These are phyloP conservation scores for Aphidius gifuensis DNA, from an alignment of 1,140 invertebrate genomes.

Conservation along the genomic window DNA sequence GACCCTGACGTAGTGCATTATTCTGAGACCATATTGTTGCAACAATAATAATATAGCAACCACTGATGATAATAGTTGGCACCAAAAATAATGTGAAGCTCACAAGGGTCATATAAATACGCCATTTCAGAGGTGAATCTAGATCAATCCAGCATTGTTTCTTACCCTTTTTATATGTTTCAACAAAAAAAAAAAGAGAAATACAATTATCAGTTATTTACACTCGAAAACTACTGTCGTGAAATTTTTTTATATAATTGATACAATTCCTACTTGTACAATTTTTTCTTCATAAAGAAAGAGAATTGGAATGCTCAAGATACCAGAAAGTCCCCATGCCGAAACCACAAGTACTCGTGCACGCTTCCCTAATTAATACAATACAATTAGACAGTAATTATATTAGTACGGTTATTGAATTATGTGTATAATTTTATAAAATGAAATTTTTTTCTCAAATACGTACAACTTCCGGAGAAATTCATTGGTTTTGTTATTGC, in stretches of 20 bases:
- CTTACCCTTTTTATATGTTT: constrained; percentile 54
- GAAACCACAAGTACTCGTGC: constrained; percentile 73
- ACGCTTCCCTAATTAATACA: constrained; percentile 67
- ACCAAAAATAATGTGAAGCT: constrained; percentile 80
- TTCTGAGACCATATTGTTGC: constrained; percentile 85
- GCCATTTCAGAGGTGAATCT: constrained; percentile 72
- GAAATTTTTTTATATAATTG: not conserved
- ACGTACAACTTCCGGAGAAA: constrained; percentile 90
- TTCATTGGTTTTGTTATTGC: constrained; percentile 95
- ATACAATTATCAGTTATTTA: constrained; percentile 10
- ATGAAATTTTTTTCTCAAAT: constrained; percentile 18
- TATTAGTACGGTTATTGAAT: not conserved
- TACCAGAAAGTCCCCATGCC: constrained; percentile 78
- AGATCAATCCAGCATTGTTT: constrained; percentile 91
- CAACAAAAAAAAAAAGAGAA: constrained; percentile 15
- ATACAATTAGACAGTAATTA: constrained; percentile 16
- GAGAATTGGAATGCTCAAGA: constrained; percentile 82
- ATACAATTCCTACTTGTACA: constrained; percentile 61
- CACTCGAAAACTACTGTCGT: not conserved
- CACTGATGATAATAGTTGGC: constrained; percentile 85
- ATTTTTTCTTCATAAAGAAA: constrained; percentile 78
- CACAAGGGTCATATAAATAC: constrained; percentile 84
- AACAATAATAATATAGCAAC: constrained; percentile 89
- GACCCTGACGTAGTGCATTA: constrained; percentile 54
- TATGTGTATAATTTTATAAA: constrained; percentile 3